These are phyloP conservation scores for Caenorhabditis sp. DNA, from an alignment of 2,888 invertebrate species.

Conservation along the genomic window DNA sequence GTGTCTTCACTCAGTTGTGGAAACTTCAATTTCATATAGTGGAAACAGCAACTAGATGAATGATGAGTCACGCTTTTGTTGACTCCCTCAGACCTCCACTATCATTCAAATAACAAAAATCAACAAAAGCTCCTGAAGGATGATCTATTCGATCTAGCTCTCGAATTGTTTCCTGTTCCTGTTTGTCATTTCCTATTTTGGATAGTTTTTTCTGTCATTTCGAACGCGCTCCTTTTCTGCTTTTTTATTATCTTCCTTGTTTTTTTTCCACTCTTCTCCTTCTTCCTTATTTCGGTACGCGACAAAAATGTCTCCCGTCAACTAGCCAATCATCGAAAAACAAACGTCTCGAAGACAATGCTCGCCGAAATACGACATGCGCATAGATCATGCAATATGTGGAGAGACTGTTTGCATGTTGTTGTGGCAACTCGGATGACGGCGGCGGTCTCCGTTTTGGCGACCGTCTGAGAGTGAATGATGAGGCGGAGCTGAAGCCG, in stretches of 20 bases:
- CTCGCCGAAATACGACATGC: constrained; percentile 3
- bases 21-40: neutral
- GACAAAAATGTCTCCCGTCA: neutral
- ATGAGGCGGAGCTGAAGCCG: constrained; percentile 3
- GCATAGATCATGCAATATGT: neutral
- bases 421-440: constrained; percentile 18
- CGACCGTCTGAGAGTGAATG: constrained; percentile 17
- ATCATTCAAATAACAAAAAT: neutral
- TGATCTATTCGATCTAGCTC: neutral
- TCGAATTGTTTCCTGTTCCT: neutral
- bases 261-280: constrained; percentile 6
- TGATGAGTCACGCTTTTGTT: neutral
- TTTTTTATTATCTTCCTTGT: constrained; percentile 11
- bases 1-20: neutral
- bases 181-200: neutral
- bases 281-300: constrained; percentile 25
- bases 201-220: neutral
- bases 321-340: constrained; percentile 36
- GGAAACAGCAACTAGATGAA: neutral
- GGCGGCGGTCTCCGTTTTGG: constrained; percentile 6
- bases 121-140: neutral
- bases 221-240: constrained; percentile 9
- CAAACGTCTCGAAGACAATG: constrained; percentile 33
- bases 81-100: neutral
- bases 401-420: constrained; percentile 15